Percentiles rank a stretch among this genome's conserved stretches.
Conservation (phyloP, 64 coral and sea anemone genomes). For the Actinia tenebrosa region DNA sequence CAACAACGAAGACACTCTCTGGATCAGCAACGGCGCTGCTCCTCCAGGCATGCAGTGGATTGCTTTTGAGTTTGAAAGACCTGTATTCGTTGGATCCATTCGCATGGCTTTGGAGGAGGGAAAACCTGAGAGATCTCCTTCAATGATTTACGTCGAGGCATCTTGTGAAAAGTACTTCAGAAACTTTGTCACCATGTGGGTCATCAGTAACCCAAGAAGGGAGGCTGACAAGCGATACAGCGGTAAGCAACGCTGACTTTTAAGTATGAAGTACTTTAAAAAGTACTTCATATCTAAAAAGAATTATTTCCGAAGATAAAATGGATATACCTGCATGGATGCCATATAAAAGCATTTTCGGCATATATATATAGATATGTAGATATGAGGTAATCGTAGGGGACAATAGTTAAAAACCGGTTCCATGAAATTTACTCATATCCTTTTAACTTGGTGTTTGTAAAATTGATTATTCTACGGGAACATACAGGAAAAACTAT, state of each 20-base stretch:
- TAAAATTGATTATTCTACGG: no score
- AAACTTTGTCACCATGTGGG: slow-evolving; percentile 86
- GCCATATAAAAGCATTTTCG: no score
- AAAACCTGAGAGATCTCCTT: slow-evolving; percentile 81
- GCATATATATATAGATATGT: no score
- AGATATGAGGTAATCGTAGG: no score
- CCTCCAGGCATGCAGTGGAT: slow-evolving; percentile 98
- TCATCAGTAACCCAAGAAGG: slow-evolving; percentile 71
- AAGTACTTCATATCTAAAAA: no score
- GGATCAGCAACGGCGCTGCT: slow-evolving; percentile 86
- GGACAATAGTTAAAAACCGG: no score
- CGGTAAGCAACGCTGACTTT: slow-evolving; percentile 35
- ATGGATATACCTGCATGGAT: no score
- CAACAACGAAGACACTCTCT: slow-evolving; percentile 92
- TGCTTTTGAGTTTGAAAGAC: slow-evolving; percentile 73
- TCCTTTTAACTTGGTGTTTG: no score
- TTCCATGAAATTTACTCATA: no score
- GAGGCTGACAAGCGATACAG: slow-evolving; percentile 65
- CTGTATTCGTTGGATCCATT: slow-evolving; percentile 81
- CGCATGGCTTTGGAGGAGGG: slow-evolving; percentile 82
- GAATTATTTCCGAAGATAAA: no score
- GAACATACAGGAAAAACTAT: no score
- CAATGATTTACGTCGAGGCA: slow-evolving; percentile 91
- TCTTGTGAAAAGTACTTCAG: slow-evolving; percentile 98
- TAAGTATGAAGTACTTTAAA: no score